Evolutionary conservation across 1,140 invertebrate genomes (phyloP).

Genomic region (Tribolium madens): DNA sequence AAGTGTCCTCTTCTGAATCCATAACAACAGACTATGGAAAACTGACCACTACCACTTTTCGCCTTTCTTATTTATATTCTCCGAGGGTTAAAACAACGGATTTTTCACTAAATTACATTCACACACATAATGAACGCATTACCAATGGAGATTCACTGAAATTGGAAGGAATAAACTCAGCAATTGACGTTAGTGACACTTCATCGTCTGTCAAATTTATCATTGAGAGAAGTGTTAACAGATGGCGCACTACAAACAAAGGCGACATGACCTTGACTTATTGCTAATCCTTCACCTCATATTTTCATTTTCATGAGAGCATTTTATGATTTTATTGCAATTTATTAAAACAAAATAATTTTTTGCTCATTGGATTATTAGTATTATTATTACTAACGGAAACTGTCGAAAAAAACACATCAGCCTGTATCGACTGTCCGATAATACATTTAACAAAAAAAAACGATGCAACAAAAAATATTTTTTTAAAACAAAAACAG

Average conservation of each 20-base stretch:
- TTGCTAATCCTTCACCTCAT: background rate
- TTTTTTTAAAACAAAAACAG: no score
- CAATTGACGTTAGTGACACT: constrained; percentile 44
- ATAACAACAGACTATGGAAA: constrained; percentile 67
- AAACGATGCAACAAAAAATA: no score
- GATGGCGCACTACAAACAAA: background rate
- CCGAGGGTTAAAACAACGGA: background rate
- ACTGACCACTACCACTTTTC: constrained; percentile 40
- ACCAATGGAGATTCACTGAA: constrained; percentile 40
- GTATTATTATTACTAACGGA: no score
- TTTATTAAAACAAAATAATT: no score
- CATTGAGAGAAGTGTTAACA: background rate
- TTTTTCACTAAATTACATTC: constrained; percentile 15
- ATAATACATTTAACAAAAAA: no score
- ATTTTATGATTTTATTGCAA: background rate
- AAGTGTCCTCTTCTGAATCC: constrained; percentile 93
- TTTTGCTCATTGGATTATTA: no score
- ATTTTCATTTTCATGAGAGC: background rate
- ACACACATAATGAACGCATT: constrained; percentile 23
- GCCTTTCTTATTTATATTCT: background rate
- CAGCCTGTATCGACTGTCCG: no score
- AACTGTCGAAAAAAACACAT: no score
- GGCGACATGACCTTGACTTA: constrained; percentile 7
- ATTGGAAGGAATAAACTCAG: constrained; percentile 20
- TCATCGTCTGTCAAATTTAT: constrained; percentile 17